Percentiles rank a stretch among this genome's conserved stretches.
Evolutionary conservation across 2,888 invertebrate genomes (phyloP).

Genomic region (Aleiodes alternator): DNA sequence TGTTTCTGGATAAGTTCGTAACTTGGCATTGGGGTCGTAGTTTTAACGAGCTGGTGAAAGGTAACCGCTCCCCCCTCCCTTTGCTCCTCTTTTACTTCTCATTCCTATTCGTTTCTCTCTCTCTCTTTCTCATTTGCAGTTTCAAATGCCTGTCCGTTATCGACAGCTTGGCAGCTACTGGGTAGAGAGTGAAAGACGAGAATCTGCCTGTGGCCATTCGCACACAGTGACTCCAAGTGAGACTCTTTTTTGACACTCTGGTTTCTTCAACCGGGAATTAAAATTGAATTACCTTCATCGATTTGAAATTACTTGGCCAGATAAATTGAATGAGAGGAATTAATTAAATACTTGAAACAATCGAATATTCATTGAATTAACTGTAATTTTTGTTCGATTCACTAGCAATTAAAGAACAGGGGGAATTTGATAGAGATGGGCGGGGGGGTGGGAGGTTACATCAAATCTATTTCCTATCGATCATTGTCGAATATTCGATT

Average conservation of each 20-base stretch:
- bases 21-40: constrained; percentile 37
- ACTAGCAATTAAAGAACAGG: too few relatives aligned
- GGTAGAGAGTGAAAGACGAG: neutral
- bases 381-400: too few relatives aligned
- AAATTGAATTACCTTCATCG: too few relatives aligned
- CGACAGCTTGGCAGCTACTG: constrained; percentile 8
- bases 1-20: constrained; percentile 37
- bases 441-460: too few relatives aligned
- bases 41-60: constrained; percentile 47
- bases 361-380: too few relatives aligned
- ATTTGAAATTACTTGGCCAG: too few relatives aligned
- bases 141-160: constrained; percentile 4
- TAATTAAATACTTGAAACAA: too few relatives aligned
- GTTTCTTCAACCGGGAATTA: too few relatives aligned
- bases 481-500: too few relatives aligned
- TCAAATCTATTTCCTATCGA: too few relatives aligned
- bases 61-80: constrained; percentile 2
- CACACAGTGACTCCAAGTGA: neutral
- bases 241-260: neutral
- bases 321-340: too few relatives aligned
- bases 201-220: neutral
- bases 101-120: neutral
- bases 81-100: constrained; percentile 15
- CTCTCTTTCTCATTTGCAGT: neutral
- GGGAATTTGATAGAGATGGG: too few relatives aligned